Base-by-base conservation (phyloP, 1,140 invertebrate genomes). In the Drosophila sp. region DNA sequence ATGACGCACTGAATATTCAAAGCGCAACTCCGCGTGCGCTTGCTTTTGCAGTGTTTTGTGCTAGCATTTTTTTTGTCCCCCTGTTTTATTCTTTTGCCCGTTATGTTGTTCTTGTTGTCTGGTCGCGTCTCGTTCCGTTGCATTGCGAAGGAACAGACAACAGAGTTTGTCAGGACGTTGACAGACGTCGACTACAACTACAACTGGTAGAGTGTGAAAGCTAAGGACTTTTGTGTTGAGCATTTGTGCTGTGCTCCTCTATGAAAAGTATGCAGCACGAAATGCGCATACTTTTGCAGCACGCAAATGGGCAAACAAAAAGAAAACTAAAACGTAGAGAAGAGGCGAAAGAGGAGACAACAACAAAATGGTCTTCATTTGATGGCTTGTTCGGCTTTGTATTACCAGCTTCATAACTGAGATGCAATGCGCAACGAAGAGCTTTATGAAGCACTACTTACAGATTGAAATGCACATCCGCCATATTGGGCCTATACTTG, bases 401-500 rank as follows among this genome's bases (percentile, higher is more conserved):
- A 75, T 77, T 86, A 65, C 4, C 30, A 47, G 61, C 35, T 67
- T 70, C 77, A 80, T 80, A 80, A 76, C 66, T 70, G 62, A 56
- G 33, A 61, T 64, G 55, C 60, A 71, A 32, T 17, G 40, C 17
- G 17, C 41, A 47, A 2, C 17, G 23, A 86, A 38, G 11, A 10
- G 2, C 3, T 2, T 8, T 3, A 10, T 10, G 73, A 61, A 58
- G 29, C 11, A 35, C 56, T 93, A 98, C 98, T 98, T 94, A 99
- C 98, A 99, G 93, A 93, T 98, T 99, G 92, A 98, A 98, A 94
- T 98, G 97, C 56, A 98, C 97, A 92, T 99, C 98, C 65, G 98
- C 98, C 97, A 98, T 98, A 93, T 98, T 98, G 70, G 96, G 95
- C 92, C 97, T 94, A 94, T 97, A 95, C 66, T 94, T 94, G 27